Evolutionary conservation across 64 coral and sea anemone species (phyloP), one percentile per base, ranked within the genome.

Genomic region (Hydrozoanthus tunicans): DNA sequence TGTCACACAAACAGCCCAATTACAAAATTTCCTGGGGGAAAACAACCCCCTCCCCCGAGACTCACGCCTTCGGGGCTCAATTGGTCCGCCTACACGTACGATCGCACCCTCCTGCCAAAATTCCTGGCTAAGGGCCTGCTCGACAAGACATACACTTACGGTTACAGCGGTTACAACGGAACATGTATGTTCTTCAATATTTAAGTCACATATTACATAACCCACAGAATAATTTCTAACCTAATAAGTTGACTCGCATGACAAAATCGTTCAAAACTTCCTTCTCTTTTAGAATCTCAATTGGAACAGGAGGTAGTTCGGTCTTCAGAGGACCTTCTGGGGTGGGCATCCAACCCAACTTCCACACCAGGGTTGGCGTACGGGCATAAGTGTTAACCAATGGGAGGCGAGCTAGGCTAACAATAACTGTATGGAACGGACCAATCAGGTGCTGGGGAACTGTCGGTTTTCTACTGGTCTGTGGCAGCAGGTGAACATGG

Each of bases 201-300:
- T 43, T 43, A 1, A 43, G 32, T 43, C 32, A 43, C 32, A 43
- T 43, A 43, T 43, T 66, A 59, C 9, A 63, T 8, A 52, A 7
- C 20, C 11, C 13, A 6, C 23, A 27, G 17, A 66, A 10, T 15
- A 72, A 86, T 12, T 1, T 82, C 96, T 76, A 71, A 99, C 97
- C 97, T 61, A 99, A 54, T 6, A 95, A 90, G 76, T 99, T 95
- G 9, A 99, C 97, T 79, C 92, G 83, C 71, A 85, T 73, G 5
- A 99, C 90, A 86, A 99, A 99, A 25, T 99, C 97, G 80, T 99
- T 93, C 10, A 99, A 68, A 53, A 99, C 94, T 51, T 99, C 97
- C 90, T 99, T 99, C 58, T 99, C 97, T 86, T 95, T 99, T 24
- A 99, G 86, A 70, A 99, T 99, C 59, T 99, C 97, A 62, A 96